Conservation (phyloP, 2,888 invertebrate species). For the Aphrophora alni region DNA sequence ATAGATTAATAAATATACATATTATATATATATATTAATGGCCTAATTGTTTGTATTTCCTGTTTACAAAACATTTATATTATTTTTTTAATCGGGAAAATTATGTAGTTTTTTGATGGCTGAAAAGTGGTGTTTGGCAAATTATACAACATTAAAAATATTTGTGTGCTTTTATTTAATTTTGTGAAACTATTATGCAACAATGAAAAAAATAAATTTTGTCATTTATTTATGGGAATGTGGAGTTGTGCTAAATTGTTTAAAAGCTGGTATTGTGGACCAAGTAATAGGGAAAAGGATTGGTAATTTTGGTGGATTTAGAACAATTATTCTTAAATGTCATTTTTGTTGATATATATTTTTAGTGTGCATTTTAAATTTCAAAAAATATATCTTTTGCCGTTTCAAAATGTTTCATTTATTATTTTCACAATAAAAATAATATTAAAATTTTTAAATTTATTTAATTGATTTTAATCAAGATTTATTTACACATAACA, state of each 20-base stretch:
- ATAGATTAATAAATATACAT: background rate
- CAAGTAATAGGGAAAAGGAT: slow-evolving; percentile 19
- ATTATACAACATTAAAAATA: background rate
- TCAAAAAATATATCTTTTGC: no score
- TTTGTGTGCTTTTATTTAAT: background rate
- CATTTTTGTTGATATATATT: no score
- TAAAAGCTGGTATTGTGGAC: slow-evolving; percentile 34
- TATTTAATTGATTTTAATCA: no score
- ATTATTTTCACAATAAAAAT: no score
- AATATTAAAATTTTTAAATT: no score
- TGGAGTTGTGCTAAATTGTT: slow-evolving; percentile 1
- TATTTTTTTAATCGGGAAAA: background rate
- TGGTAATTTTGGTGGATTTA: slow-evolving; percentile 30
- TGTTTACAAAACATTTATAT: background rate
- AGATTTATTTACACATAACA: no score
- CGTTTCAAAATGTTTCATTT: no score
- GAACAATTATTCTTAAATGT: background rate
- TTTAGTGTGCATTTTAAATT: no score
- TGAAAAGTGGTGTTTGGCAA: background rate
- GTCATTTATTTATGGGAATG: background rate
- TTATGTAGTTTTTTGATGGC: background rate
- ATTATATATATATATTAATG: background rate
- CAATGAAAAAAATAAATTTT: no score
- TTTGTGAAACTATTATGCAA: background rate
- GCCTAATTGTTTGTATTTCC: slow-evolving; percentile 6